Evolutionary conservation across 2,797 vertebrate species (phyloP), one percentile per base, ranked within the genome.

Genomic region (Aulostomus chinensis): DNA sequence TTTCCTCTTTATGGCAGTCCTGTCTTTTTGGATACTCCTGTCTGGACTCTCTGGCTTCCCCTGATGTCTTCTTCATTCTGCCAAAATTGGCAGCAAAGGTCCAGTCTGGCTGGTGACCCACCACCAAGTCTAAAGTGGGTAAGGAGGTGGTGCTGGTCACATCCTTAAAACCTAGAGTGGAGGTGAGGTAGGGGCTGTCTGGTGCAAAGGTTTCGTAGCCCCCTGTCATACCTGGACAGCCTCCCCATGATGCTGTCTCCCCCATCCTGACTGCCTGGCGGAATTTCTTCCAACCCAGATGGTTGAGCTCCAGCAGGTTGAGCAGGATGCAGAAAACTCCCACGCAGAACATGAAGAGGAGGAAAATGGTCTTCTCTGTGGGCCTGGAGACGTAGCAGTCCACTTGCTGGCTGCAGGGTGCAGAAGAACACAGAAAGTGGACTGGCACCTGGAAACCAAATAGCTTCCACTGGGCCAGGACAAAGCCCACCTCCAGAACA

Each of bases 381-480:
- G 97, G 96, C 15, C 96, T 90, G 3, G 97, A 99, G 43, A 97
- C 88, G 25, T 96, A 99, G 68, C 97, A 99, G 76, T 99, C 95
- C n/a, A 98, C 94, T 0, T 83, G 90, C 71, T 96, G 95, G 4
- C 89, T 91, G 83, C 97, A 99, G 1, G 96, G 96, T 1, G 73
- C 38, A 1, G 90, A 81, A 7, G 78, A 86, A 57, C 97, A 99
- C 13, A 93, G 82, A 1, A 94, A 98, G 28, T 85, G 89, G 2
- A 92, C 85, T 3, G 93, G 93, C 14, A 99, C 96, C 49, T 87
- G 85, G 61, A 98, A 98, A 16, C 97, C 96, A 0, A 97, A 99
- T 0, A 99, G 84, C 33, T 95, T 91, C 79, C 95, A 99, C 66
- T 99, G 97, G 15, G 93, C 95, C 41, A 93, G 53, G 1, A 98